phyloP scores from a whole-genome alignment of 2,888 invertebrate genomes.

The Micropterix aruncella region DNA sequence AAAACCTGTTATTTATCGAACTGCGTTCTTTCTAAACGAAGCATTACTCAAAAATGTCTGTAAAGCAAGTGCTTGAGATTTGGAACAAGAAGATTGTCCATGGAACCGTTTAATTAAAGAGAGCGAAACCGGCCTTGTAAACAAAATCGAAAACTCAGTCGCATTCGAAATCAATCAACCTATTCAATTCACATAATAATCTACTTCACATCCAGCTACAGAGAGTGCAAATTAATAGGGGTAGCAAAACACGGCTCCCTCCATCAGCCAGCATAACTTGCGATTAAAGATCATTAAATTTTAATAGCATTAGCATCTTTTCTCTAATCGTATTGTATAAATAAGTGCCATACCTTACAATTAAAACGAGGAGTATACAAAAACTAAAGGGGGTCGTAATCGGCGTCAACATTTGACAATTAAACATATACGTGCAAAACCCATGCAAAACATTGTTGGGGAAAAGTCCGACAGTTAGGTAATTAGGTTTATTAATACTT shows the following conservation, averaged over 20 bases:
- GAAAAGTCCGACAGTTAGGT: not conserved
- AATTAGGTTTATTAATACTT: not conserved
- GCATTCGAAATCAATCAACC: not conserved
- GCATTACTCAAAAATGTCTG: not conserved
- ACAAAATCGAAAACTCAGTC: not conserved
- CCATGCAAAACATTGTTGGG: not conserved
- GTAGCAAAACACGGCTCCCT: no score
- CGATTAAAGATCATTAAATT: no score
- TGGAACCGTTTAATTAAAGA: not conserved
- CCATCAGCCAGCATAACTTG: no score
- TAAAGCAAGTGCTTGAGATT: slow-evolving; percentile 25
- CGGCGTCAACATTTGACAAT: not conserved
- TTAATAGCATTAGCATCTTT: not conserved
- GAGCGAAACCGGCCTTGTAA: not conserved
- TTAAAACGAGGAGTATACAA: not conserved
- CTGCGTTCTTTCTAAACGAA: not conserved
- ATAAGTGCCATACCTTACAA: not conserved
- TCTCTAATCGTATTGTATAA: not conserved
- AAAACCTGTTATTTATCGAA: not conserved
- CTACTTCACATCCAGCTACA: no score
- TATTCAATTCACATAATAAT: no score
- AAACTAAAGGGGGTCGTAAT: not conserved
- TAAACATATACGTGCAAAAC: not conserved
- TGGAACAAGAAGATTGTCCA: slow-evolving; percentile 34
- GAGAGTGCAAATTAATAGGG: no score